phyloP scores from a whole-genome alignment of 1,140 invertebrate species.

The Penaeus japonicus region DNA sequence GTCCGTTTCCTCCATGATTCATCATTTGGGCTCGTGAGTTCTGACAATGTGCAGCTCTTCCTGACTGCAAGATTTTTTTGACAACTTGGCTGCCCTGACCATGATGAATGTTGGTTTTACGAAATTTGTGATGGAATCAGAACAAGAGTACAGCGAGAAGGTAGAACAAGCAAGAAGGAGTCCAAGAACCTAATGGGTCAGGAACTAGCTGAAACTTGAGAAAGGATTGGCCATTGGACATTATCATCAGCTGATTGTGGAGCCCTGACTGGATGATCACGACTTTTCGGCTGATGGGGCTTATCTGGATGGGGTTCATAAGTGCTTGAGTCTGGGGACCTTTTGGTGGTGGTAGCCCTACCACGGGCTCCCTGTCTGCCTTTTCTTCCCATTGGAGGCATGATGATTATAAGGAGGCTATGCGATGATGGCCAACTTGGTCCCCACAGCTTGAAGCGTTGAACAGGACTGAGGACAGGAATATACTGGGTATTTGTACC shows the following conservation, averaged over 20 bases:
- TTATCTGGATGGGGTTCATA: not conserved
- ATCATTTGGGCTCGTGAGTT: conserved; percentile 2
- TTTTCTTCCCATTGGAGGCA: not conserved
- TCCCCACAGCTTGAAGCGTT: not conserved
- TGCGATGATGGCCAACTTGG: not conserved
- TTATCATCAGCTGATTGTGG: conserved; percentile 1
- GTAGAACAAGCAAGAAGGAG: not conserved
- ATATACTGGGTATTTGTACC: not conserved
- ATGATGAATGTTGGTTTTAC: conserved; percentile 2
- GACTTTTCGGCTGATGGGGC: not conserved
- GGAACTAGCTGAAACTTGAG: not conserved
- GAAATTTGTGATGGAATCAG: not conserved
- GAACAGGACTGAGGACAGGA: not conserved
- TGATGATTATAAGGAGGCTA: not conserved
- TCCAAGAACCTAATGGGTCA: not conserved
- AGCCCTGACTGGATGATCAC: conserved; percentile 6
- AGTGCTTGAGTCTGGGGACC: not conserved
- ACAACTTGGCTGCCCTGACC: not conserved
- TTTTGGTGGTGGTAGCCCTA: not conserved
- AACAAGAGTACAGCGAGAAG: not conserved
- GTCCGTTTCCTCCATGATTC: not conserved
- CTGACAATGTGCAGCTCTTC: not conserved
- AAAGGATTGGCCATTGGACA: conserved; percentile 4
- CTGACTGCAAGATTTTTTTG: not conserved
- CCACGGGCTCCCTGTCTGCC: too few relatives aligned